phyloP scores from a whole-genome alignment of 2,888 invertebrate species.

The Dyspetes luteomarginatus region DNA sequence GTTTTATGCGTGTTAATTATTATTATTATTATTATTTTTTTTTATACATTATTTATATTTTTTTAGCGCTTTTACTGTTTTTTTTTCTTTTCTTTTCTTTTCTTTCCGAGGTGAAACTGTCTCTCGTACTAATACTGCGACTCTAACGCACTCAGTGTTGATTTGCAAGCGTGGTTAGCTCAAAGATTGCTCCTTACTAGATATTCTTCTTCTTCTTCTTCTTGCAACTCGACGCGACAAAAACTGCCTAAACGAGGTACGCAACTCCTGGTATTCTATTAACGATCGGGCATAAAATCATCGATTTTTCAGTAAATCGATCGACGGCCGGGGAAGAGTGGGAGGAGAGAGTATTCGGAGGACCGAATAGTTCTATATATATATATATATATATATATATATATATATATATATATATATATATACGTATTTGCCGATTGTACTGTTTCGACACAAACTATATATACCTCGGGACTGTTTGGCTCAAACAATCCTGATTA shows the following conservation, averaged over 20 bases:
- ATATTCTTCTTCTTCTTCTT: too few species aligned
- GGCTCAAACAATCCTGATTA: slow-evolving; percentile 62
- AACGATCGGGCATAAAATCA: slow-evolving; percentile 60
- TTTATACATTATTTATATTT: slow-evolving; percentile 64
- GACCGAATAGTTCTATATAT: slow-evolving; percentile 52
- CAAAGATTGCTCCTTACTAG: slow-evolving; percentile 48
- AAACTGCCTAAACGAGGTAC: slow-evolving; percentile 54
- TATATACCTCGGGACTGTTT: slow-evolving; percentile 60
- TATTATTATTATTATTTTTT: slow-evolving; percentile 51
- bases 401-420: too few species aligned
- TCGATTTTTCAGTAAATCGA: slow-evolving; percentile 52
- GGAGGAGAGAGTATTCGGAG: slow-evolving; percentile 33
- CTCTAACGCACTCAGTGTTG: slow-evolving; percentile 64
- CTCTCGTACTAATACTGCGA: slow-evolving; percentile 63
- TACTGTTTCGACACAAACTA: slow-evolving; percentile 59
- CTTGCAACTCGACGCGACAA: slow-evolving; percentile 37
- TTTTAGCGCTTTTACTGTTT: slow-evolving; percentile 37
- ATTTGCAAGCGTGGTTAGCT: slow-evolving; percentile 60
- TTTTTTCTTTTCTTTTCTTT: slow-evolving; percentile 46
- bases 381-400: too few species aligned
- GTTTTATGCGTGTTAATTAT: slow-evolving; percentile 51
- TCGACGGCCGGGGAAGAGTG: slow-evolving; percentile 15
- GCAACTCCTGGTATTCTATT: slow-evolving; percentile 46
- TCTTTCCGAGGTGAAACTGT: slow-evolving; percentile 63
- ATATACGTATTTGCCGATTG: slow-evolving; percentile 52